Percentiles rank a stretch among this genome's conserved stretches.
Conservation (phyloP, 2,797 vertebrate genomes). For the Hydrolagus colliei region DNA sequence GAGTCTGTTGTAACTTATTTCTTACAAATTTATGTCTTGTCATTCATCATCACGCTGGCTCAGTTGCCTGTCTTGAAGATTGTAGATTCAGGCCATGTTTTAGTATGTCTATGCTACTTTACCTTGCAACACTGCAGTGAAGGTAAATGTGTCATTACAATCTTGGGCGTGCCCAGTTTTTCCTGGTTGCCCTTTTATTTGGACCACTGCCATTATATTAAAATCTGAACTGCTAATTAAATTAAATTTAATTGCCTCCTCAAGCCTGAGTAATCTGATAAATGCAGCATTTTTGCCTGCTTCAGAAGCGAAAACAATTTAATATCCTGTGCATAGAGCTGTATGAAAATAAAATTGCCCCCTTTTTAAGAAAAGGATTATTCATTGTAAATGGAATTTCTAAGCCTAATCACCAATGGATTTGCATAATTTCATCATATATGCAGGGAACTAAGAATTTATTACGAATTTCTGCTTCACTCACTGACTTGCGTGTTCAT, state of each 20-base stretch:
- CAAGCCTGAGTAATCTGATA: constrained; percentile 70
- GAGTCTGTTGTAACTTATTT: too few relatives aligned
- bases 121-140: too few relatives aligned
- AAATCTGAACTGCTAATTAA: constrained; percentile 60
- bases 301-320: constrained; percentile 62
- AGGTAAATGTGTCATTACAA: too few relatives aligned
- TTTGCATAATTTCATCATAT: constrained; percentile 58
- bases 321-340: constrained; percentile 73
- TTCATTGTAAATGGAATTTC: constrained; percentile 74
- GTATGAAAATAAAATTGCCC: constrained; percentile 68
- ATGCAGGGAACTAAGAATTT: constrained; percentile 2
- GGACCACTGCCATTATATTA: constrained; percentile 56
- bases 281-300: constrained; percentile 60
- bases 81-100: too few relatives aligned
- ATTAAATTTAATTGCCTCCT: constrained; percentile 77
- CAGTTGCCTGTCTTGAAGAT: too few relatives aligned
- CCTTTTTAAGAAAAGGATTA: constrained; percentile 75
- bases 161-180: background rate
- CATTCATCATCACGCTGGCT: too few relatives aligned
- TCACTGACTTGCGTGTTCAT: background rate
- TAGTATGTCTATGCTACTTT: too few relatives aligned
- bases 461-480: background rate
- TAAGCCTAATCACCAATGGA: constrained; percentile 71
- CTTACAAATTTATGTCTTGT: too few relatives aligned
- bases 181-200: constrained; percentile 39